phyloP scores from a whole-genome alignment of 2,888 invertebrate species.

The Brachylomia viminalis region DNA sequence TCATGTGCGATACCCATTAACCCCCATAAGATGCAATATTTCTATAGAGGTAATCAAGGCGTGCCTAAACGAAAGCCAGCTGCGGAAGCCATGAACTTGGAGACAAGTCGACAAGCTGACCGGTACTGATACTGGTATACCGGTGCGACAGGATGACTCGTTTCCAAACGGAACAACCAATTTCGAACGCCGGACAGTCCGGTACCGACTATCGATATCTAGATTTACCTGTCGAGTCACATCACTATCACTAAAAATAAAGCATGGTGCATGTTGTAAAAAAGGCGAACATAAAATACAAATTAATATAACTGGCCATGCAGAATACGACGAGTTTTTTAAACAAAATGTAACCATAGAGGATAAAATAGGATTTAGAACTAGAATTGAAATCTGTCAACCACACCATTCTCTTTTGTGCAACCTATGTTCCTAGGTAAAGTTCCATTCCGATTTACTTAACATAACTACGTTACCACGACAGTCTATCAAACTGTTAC shows the following conservation, averaged over 20 bases:
- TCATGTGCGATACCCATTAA: slow-evolving; percentile 23
- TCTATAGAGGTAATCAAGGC: slow-evolving; percentile 32
- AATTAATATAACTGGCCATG: slow-evolving; percentile 12
- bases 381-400: slow-evolving; percentile 14
- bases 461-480: slow-evolving; percentile 25
- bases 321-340: neutral
- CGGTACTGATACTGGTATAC: slow-evolving; percentile 55
- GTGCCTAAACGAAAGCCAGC: slow-evolving; percentile 61
- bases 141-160: slow-evolving; percentile 70
- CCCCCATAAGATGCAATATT: slow-evolving; percentile 44
- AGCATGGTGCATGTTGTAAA: slow-evolving; percentile 2
- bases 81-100: slow-evolving; percentile 67
- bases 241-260: slow-evolving; percentile 57
- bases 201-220: slow-evolving; percentile 64
- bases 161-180: slow-evolving; percentile 82
- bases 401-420: slow-evolving; percentile 34
- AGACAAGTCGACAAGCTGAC: slow-evolving; percentile 56
- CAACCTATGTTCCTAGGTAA: slow-evolving; percentile 24
- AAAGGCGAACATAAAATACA: slow-evolving; percentile 1
- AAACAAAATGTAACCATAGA: neutral
- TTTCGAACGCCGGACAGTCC: slow-evolving; percentile 71
- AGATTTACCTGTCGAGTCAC: slow-evolving; percentile 54
- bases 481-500: slow-evolving; percentile 51
- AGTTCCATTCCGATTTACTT: slow-evolving; percentile 20
- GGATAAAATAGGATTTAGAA: slow-evolving; percentile 27